Percentiles rank a stretch among this genome's conserved stretches.
Evolutionary conservation across 2,797 vertebrate genomes (phyloP).

Genomic region (Gadopsis marmoratus): DNA sequence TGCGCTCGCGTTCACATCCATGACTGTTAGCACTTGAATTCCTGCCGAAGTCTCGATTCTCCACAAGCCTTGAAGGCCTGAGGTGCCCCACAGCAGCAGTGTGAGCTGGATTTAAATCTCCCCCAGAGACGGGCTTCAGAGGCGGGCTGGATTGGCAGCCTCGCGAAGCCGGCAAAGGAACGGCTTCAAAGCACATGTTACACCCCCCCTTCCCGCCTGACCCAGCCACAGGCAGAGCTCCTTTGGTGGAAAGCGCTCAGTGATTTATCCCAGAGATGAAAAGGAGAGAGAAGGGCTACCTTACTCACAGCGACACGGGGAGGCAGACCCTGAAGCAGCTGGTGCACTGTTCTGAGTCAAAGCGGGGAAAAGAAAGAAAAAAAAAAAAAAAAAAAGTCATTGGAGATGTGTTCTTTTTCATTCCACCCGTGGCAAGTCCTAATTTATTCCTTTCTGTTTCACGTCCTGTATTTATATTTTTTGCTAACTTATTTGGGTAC

Average conservation of each 20-base stretch:
- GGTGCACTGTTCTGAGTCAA: slow-evolving; percentile 25
- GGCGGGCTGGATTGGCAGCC: slow-evolving; percentile 48
- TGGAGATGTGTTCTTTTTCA: slow-evolving; percentile 4
- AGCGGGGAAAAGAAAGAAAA: neutral
- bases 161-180: slow-evolving; percentile 32
- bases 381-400: neutral
- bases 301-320: slow-evolving; percentile 21
- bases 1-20: slow-evolving; percentile 23
- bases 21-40: slow-evolving; percentile 54
- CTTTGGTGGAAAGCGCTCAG: slow-evolving; percentile 51
- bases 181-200: slow-evolving; percentile 75
- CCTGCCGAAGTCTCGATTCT: slow-evolving; percentile 46
- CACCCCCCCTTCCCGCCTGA: slow-evolving; percentile 41
- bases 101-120: slow-evolving; percentile 56
- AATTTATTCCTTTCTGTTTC: slow-evolving; percentile 71
- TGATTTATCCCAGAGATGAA: slow-evolving; percentile 50
- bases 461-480: slow-evolving; percentile 79
- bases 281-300: slow-evolving; percentile 19
- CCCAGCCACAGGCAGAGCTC: slow-evolving; percentile 37
- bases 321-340: slow-evolving; percentile 34
- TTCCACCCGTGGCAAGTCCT: slow-evolving; percentile 52
- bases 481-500: slow-evolving; percentile 79
- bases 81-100: slow-evolving; percentile 24
- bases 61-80: slow-evolving; percentile 42
- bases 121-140: slow-evolving; percentile 51